These are phyloP conservation scores for Lagria hirta DNA, from an alignment of 2,888 invertebrate species.

Conservation along the genomic window DNA sequence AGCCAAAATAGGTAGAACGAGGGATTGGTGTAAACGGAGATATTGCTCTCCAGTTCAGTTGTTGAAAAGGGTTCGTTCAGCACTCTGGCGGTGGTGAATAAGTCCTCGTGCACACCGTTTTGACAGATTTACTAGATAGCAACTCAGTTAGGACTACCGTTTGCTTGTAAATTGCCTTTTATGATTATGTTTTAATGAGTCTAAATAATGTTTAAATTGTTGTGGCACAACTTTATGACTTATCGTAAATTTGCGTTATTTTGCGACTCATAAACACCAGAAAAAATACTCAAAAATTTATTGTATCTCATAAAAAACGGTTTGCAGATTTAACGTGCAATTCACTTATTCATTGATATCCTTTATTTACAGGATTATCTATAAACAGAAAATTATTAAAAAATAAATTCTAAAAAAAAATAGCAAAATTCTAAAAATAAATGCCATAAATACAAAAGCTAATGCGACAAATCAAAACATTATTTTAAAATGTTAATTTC, in stretches of 20 bases:
- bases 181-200: constrained; percentile 32
- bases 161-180: constrained; percentile 27
- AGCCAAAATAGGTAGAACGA: constrained; percentile 22
- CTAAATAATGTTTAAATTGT: constrained; percentile 30
- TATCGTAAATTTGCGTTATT: constrained; percentile 20
- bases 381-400: no score
- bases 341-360: no score
- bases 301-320: no score
- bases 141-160: constrained; percentile 26
- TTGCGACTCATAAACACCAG: no score
- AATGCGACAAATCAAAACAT: no score
- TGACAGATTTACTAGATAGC: constrained; percentile 29
- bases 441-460: no score
- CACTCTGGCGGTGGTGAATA: constrained; percentile 14
- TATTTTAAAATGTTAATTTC: no score
- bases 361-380: no score
- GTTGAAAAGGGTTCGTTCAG: constrained; percentile 26
- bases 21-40: constrained; percentile 21
- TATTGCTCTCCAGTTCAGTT: constrained; percentile 17
- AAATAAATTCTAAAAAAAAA: no score
- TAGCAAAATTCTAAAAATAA: no score
- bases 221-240: constrained; percentile 18
- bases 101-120: constrained; percentile 23
- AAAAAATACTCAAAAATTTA: no score
- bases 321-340: no score